Evolutionary conservation across 2,888 invertebrate species (phyloP).

Genomic region (Mechanitis messenoides): DNA sequence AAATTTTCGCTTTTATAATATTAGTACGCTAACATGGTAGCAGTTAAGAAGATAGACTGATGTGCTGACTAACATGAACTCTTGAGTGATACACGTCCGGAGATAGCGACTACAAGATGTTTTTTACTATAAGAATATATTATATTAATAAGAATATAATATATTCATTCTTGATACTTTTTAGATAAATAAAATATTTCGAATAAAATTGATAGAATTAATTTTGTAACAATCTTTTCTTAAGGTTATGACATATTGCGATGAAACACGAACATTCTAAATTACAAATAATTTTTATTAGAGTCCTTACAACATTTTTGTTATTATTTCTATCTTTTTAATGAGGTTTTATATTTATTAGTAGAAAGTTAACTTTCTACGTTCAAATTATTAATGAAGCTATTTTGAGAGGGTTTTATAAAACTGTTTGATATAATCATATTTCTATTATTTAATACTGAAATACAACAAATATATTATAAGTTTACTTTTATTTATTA

Average conservation of each 20-base stretch:
- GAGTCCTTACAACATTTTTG: not conserved
- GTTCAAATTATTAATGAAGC: slow-evolving; percentile 19
- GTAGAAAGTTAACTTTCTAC: slow-evolving; percentile 33
- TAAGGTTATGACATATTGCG: slow-evolving; percentile 20
- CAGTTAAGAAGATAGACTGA: slow-evolving; percentile 17
- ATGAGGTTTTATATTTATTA: slow-evolving; percentile 26
- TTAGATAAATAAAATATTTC: too few relatives aligned
- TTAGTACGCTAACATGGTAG: slow-evolving; percentile 7
- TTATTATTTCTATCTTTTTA: not conserved
- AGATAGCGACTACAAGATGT: slow-evolving; percentile 55
- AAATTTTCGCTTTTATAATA: too few relatives aligned
- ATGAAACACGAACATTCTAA: slow-evolving; percentile 17
- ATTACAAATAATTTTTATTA: not conserved
- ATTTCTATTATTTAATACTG: too few relatives aligned
- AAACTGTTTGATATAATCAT: too few relatives aligned
- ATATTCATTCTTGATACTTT: too few relatives aligned
- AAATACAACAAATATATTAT: too few relatives aligned
- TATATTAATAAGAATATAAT: slow-evolving; percentile 24
- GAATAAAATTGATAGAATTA: too few relatives aligned
- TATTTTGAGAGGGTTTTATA: not conserved
- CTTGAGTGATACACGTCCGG: slow-evolving; percentile 58
- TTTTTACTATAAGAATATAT: slow-evolving; percentile 42
- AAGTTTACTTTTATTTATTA: too few relatives aligned
- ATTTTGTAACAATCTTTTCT: not conserved
- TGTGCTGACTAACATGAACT: slow-evolving; percentile 37